Evolutionary conservation across 64 coral and sea anemone species (phyloP).

Genomic region (Montipora foliosa): DNA sequence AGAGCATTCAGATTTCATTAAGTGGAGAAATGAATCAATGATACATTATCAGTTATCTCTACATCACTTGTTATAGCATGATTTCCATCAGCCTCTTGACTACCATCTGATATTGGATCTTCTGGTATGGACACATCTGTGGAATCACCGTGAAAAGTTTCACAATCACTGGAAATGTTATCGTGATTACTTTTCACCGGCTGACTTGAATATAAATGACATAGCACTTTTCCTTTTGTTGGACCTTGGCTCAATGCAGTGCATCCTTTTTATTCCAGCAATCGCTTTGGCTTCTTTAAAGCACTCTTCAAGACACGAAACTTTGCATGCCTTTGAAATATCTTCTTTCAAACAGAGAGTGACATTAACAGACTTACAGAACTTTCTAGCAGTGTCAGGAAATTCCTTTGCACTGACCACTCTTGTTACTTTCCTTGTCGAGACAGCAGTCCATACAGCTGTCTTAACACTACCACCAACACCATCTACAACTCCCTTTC

Average conservation of each 20-base stretch:
- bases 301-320: not conserved
- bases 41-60: too few relatives aligned
- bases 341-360: conserved; percentile 30
- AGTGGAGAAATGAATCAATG: not conserved
- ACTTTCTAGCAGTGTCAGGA: not conserved
- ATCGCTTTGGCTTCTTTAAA: conserved; percentile 15
- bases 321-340: not conserved
- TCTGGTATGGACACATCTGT: not conserved
- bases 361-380: not conserved
- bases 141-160: not conserved
- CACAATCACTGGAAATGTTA: not conserved
- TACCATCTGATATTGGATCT: not conserved
- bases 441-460: conserved; percentile 37
- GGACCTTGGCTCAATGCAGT: conserved; percentile 20
- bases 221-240: not conserved
- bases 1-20: too few relatives aligned
- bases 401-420: conserved; percentile 20
- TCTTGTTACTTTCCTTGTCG: not conserved
- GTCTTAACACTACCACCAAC: conserved; percentile 40
- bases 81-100: not conserved
- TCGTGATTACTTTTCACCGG: not conserved
- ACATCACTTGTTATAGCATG: too few relatives aligned
- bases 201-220: conserved; percentile 24
- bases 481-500: conserved; percentile 59
- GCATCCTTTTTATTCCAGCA: conserved; percentile 12